Base-by-base conservation (phyloP, 2,113 vertebrate genomes). In the Microcebus murinus region DNA sequence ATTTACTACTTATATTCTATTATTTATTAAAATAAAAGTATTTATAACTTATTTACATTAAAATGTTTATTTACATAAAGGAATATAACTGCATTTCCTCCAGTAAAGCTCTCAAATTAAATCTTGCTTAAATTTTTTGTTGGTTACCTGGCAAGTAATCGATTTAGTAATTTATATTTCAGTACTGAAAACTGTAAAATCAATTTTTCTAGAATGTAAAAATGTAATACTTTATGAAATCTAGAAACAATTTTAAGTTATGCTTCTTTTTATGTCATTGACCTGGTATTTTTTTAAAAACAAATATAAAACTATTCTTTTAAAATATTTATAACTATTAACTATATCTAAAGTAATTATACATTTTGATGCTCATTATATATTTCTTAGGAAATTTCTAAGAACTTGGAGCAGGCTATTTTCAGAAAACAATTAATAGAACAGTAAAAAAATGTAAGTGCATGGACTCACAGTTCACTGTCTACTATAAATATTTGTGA, bases 171-270 rank as follows among this genome's bases (percentile, higher is more conserved):
- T 74, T 74, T 93, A 50, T 70, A 68, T 81, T 71, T 95, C 34
- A 81, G 11, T 87, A 79, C 25, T 95, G 34, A 87, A 92, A 81
- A 80, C 2, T 74, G 79, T 36, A 86, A 84, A 95, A 92, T 79
- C 87, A 84, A 55, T 18, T 73, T 81, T 95, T 91, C 57, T 79
- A 90, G 29, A 95, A 87, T 73, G 71, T 68, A 82, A 96, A 87
- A 93, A 80, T 55, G 12, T 29, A 67, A 67, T 73, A 81, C 8
- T 91, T 67, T 86, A 63, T 74, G 20, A 95, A 94, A 77, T 63
- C 63, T 73, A 61, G 39, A 96, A 81, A 70, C 36, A 70, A 36
- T 29, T 48, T 25, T 4, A 82, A 87, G 77, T 76, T 68, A 80
- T 63, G 27, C 13, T 91, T 85, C 34, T 89, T 82, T 86, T 94